Conservation (phyloP, 2,888 invertebrate genomes). For the Drosophila bunnanda region DNA sequence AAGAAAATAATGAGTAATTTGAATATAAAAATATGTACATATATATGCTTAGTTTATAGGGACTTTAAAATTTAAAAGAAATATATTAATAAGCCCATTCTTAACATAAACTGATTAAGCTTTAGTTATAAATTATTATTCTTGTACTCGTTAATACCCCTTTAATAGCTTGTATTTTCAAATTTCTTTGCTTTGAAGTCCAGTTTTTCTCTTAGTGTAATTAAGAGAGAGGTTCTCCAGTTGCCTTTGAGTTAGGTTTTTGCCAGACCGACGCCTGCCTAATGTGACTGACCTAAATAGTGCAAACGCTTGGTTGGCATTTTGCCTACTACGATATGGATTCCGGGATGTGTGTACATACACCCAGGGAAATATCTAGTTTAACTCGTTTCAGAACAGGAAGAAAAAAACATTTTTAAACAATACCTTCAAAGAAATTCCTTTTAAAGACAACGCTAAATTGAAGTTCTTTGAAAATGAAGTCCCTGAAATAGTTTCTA, state of each 20-base stretch:
- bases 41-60: no score
- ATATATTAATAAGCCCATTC: no score
- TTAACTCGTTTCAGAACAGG: neutral
- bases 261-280: slow-evolving; percentile 66
- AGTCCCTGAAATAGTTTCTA: neutral
- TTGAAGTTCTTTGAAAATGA: no score
- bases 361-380: neutral
- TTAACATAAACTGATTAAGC: no score
- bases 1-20: neutral
- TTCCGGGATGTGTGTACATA: slow-evolving; percentile 17
- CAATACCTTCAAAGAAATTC: neutral
- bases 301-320: slow-evolving; percentile 60
- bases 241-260: slow-evolving; percentile 26
- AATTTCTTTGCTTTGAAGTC: neutral
- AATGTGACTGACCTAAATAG: slow-evolving; percentile 83
- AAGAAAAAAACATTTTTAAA: no score
- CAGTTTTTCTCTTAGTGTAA: slow-evolving; percentile 20
- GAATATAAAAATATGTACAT: no score
- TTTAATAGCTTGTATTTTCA: neutral
- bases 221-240: slow-evolving; percentile 12
- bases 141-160: neutral
- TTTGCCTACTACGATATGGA: slow-evolving; percentile 37
- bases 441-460: neutral
- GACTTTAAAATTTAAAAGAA: no score
- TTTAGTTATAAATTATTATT: no score